phyloP scores from a whole-genome alignment of 2,888 invertebrate genomes.

The Dione vanillae region DNA sequence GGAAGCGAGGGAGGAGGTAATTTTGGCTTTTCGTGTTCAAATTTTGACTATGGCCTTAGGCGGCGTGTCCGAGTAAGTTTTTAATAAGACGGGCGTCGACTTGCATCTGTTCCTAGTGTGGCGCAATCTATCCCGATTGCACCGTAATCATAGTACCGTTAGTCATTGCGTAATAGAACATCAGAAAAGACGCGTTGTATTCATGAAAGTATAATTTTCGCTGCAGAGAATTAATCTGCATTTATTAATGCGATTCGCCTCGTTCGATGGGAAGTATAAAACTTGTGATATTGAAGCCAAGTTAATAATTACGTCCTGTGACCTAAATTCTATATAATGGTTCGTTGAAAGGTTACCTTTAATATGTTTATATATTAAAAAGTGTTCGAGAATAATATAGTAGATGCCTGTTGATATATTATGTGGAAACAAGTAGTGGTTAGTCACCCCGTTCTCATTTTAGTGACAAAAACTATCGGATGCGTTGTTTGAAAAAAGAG shows the following conservation, averaged over 20 bases:
- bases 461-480: not conserved
- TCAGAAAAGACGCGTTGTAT: slow-evolving; percentile 23
- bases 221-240: slow-evolving; percentile 47
- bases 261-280: slow-evolving; percentile 35
- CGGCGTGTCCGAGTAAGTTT: slow-evolving; percentile 33
- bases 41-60: slow-evolving; percentile 55
- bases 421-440: not conserved
- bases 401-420: not conserved
- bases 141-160: slow-evolving; percentile 26
- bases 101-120: slow-evolving; percentile 16
- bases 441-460: not conserved
- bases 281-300: slow-evolving; percentile 16
- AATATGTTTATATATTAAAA: not conserved
- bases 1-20: slow-evolving; percentile 69
- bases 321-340: slow-evolving; percentile 35
- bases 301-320: slow-evolving; percentile 40
- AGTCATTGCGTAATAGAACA: slow-evolving; percentile 20
- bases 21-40: slow-evolving; percentile 65
- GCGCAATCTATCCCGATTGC: slow-evolving; percentile 17
- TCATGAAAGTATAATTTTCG: slow-evolving; percentile 49
- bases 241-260: slow-evolving; percentile 25
- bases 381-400: not conserved
- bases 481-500: too few species aligned
- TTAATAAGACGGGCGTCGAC: slow-evolving; percentile 22
- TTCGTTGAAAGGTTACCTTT: slow-evolving; percentile 29